phyloP scores from a whole-genome alignment of 2,797 vertebrate species.

The Thamnophis elegans region DNA sequence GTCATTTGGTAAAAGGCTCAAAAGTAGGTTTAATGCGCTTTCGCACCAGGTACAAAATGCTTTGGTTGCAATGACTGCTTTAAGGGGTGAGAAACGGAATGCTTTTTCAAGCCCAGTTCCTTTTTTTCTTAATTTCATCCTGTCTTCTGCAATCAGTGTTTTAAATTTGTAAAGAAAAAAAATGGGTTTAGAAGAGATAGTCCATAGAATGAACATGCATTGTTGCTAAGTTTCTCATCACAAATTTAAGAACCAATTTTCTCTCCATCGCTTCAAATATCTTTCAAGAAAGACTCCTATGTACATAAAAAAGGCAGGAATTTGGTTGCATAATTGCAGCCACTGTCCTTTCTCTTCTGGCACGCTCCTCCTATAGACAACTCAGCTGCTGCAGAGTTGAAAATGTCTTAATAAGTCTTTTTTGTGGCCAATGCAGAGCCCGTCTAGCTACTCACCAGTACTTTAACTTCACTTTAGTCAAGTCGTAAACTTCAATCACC shows the following conservation, averaged over 20 bases:
- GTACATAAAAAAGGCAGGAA: not conserved
- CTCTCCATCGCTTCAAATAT: not conserved
- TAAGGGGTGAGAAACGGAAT: not conserved
- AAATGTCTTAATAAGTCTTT: not conserved
- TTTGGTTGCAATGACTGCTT: not conserved
- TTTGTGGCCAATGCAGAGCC: not conserved
- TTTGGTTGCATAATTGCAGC: not conserved
- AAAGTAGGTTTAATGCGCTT: not conserved
- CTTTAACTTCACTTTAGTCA: conserved; percentile 99
- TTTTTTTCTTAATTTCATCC: not conserved
- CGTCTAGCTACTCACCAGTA: conserved; percentile 87
- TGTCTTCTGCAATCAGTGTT: not conserved
- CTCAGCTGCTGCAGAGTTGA: not conserved
- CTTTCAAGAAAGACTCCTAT: not conserved
- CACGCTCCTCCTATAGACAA: not conserved
- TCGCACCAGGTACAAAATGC: not conserved
- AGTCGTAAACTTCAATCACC: conserved; percentile 99
- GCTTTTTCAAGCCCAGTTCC: not conserved
- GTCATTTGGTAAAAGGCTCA: not conserved
- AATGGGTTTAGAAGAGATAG: not conserved
- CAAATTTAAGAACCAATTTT: not conserved
- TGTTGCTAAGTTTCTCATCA: not conserved
- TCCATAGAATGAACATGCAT: not conserved
- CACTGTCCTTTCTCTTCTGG: not conserved
- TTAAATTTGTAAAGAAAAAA: not conserved